Percentiles rank a stretch among this genome's conserved stretches.
Evolutionary conservation across 1,140 invertebrate genomes (phyloP).

Genomic region (Sinonovacula constricta): DNA sequence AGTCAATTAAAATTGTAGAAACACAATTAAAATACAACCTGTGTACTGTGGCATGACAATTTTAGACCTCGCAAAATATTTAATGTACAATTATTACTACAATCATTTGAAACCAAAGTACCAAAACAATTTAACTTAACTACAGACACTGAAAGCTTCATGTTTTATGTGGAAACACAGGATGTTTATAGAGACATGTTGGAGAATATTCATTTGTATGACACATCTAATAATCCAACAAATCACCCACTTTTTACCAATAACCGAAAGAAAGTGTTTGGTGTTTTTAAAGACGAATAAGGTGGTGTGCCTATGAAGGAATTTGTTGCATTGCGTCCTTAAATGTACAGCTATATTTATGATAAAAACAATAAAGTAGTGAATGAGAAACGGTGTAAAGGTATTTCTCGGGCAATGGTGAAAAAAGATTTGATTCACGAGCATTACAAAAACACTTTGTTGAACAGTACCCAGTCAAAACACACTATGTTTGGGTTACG

Average conservation of each 20-base stretch:
- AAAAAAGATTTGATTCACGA: neutral
- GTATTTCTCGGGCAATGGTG: no score
- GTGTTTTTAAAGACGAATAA: slow-evolving; percentile 80
- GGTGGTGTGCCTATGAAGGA: slow-evolving; percentile 60
- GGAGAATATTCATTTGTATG: no score
- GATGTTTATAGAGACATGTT: no score
- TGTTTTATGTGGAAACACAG: slow-evolving; percentile 74
- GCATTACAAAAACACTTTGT: neutral
- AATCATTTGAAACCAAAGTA: no score
- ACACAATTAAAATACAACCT: slow-evolving; percentile 60
- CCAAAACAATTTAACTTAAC: slow-evolving; percentile 63
- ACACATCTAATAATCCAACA: slow-evolving; percentile 34
- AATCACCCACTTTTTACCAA: slow-evolving; percentile 26
- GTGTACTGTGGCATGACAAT: slow-evolving; percentile 59
- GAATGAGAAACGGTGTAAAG: no score
- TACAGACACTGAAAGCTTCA: slow-evolving; percentile 78
- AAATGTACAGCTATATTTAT: slow-evolving; percentile 5
- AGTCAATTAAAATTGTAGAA: no score
- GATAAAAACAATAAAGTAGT: no score
- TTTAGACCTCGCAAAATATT: no score
- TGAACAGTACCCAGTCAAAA: neutral
- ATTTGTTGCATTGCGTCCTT: neutral
- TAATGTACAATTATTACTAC: no score
- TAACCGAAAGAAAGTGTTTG: slow-evolving; percentile 78
- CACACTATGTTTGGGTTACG: no score